Conservation (phyloP, 37 sponge, comb jelly and placozoan species). For the Agelas oroides region DNA sequence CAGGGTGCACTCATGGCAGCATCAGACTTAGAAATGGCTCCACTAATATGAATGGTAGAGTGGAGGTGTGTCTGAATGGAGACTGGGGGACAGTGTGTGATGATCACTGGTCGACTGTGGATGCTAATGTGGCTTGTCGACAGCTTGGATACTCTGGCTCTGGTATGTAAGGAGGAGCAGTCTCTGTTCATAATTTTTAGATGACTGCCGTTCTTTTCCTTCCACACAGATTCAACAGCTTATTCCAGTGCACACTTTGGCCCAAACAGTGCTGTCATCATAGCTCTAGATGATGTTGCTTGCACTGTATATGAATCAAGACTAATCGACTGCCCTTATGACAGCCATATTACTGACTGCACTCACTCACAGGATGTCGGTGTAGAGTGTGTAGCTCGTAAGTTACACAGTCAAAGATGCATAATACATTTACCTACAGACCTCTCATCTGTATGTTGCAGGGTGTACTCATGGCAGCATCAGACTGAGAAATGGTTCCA, state of each 20-base stretch:
- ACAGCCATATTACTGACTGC: neutral
- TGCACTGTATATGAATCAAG: neutral
- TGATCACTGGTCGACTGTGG: neutral
- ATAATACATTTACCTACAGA: too few relatives aligned
- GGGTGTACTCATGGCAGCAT: slow-evolving; percentile 11
- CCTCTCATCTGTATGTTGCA: too few relatives aligned
- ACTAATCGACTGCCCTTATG: neutral
- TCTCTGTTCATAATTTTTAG: too few relatives aligned
- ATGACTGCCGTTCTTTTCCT: too few relatives aligned
- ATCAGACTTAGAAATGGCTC: neutral
- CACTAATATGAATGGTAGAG: neutral
- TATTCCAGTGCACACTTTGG: neutral
- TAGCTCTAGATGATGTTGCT: neutral
- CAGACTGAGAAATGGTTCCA: neutral
- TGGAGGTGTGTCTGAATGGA: neutral
- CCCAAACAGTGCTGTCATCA: neutral
- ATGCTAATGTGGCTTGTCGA: slow-evolving; percentile 8
- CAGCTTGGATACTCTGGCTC: neutral
- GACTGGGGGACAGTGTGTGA: slow-evolving; percentile 6
- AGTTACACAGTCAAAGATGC: too few relatives aligned
- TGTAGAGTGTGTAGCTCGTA: neutral
- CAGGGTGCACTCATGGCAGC: neutral
- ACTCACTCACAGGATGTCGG: neutral
- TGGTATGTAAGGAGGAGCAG: too few relatives aligned
- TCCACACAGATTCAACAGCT: neutral